Percentiles rank a stretch among this genome's conserved stretches.
phyloP scores from a whole-genome alignment of 2,113 vertebrate genomes.

The Notarius lentiginosus region DNA sequence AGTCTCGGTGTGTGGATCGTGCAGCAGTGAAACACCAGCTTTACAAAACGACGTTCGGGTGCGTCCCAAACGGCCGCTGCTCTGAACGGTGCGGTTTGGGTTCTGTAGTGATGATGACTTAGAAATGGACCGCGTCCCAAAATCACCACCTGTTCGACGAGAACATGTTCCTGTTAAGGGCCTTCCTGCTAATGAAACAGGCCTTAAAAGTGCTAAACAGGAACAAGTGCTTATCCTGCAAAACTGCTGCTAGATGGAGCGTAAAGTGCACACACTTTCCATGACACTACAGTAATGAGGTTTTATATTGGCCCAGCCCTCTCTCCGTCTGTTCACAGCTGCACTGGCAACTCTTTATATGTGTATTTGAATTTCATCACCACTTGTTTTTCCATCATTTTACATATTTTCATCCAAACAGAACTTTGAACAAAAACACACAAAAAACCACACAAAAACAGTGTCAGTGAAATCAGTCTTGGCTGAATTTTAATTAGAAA shows the following conservation, averaged over 20 bases:
- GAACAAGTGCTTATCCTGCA: constrained; percentile 59
- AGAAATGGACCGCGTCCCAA: neutral
- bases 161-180: constrained; percentile 39
- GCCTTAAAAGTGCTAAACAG: constrained; percentile 51
- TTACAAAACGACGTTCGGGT: neutral
- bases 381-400: neutral
- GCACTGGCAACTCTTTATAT: constrained; percentile 15
- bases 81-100: neutral
- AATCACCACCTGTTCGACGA: constrained; percentile 29
- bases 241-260: constrained; percentile 58
- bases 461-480: constrained; percentile 20
- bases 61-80: neutral
- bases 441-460: neutral
- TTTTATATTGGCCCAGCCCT: constrained; percentile 55
- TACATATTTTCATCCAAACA: neutral
- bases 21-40: no score
- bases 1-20: neutral
- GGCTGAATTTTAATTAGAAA: no score
- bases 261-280: constrained; percentile 58
- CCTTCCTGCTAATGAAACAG: constrained; percentile 46
- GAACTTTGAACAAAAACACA: neutral
- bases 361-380: constrained; percentile 8
- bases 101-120: no score
- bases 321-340: constrained; percentile 34
- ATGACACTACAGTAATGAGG: constrained; percentile 62